Percentiles rank a stretch among this genome's conserved stretches.
These are phyloP conservation scores for Gavia stellata DNA, from an alignment of 2,113 vertebrate species.

Conservation along the genomic window DNA sequence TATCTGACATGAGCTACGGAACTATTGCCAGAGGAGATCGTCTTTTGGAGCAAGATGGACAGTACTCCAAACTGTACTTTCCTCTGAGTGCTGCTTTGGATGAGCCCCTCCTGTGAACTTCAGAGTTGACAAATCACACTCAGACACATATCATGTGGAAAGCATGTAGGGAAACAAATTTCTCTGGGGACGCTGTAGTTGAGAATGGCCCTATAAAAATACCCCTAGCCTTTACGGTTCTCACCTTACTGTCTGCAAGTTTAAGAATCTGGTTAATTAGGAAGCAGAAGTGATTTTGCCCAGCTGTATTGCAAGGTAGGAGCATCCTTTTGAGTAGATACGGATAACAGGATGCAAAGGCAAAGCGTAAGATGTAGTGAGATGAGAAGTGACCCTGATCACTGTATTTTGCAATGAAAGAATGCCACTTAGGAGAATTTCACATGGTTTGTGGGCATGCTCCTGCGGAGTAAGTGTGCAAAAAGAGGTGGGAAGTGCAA, in stretches of 20 bases:
- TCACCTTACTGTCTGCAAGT: background rate
- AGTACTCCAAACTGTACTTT: background rate
- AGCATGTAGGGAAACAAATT: background rate
- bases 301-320: background rate
- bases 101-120: background rate
- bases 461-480: background rate
- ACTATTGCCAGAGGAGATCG: background rate
- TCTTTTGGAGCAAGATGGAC: background rate
- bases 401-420: background rate
- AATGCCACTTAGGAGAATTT: background rate
- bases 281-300: background rate
- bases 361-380: background rate
- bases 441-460: rapidly evolving
- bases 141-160: background rate
- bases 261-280: background rate
- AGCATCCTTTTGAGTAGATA: background rate
- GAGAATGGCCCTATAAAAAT: background rate
- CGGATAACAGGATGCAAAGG: background rate
- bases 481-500: background rate
- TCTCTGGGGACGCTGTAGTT: background rate
- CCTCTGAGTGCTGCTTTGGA: background rate
- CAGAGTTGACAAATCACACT: background rate
- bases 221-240: background rate
- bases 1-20: slow-evolving; percentile 85
- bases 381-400: background rate